Percentiles rank a stretch among this genome's conserved stretches.
These are phyloP conservation scores for Ethmia dodecea DNA, from an alignment of 2,888 invertebrate genomes.

Conservation along the genomic window DNA sequence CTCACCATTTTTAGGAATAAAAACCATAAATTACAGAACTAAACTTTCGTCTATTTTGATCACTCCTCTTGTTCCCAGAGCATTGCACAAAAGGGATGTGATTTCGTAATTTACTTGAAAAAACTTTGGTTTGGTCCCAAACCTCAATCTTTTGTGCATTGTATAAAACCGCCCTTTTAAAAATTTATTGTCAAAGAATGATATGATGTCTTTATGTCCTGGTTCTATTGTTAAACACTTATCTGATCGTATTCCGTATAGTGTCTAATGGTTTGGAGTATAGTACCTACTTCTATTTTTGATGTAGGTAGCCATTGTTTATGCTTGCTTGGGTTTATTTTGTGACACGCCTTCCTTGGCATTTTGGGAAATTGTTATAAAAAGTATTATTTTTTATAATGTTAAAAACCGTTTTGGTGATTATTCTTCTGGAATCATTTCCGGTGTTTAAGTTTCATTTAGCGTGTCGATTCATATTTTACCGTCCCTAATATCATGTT, in stretches of 20 bases:
- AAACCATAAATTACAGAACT: conserved; percentile 43
- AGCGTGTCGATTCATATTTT: no score
- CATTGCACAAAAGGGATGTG: conserved; percentile 49
- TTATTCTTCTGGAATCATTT: no score
- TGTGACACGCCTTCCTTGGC: conserved; percentile 9
- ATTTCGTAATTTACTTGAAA: conserved; percentile 49
- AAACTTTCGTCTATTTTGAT: conserved; percentile 59
- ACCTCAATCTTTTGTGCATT: conserved; percentile 62
- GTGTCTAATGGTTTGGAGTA: conserved; percentile 50
- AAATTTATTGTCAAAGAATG: conserved; percentile 71
- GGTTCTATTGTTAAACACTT: conserved; percentile 64
- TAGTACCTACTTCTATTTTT: conserved; percentile 34
- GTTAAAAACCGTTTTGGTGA: no score
- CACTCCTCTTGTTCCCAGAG: conserved; percentile 68
- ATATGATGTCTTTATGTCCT: conserved; percentile 75
- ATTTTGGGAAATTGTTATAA: no score
- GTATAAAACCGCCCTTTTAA: conserved; percentile 65
- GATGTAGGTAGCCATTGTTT: conserved; percentile 22
- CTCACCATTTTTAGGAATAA: conserved; percentile 30
- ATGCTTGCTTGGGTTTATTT: conserved; percentile 13
- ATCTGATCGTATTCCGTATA: conserved; percentile 68
- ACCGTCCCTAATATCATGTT: no score
- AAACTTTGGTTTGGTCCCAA: conserved; percentile 51
- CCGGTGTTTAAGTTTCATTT: no score
- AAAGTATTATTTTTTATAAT: no score